A percentile compares a stretch with the other conserved stretches of the same genome.
Evolutionary conservation across 1,140 invertebrate genomes (phyloP).

Genomic region (Drosophila seguyi): DNA sequence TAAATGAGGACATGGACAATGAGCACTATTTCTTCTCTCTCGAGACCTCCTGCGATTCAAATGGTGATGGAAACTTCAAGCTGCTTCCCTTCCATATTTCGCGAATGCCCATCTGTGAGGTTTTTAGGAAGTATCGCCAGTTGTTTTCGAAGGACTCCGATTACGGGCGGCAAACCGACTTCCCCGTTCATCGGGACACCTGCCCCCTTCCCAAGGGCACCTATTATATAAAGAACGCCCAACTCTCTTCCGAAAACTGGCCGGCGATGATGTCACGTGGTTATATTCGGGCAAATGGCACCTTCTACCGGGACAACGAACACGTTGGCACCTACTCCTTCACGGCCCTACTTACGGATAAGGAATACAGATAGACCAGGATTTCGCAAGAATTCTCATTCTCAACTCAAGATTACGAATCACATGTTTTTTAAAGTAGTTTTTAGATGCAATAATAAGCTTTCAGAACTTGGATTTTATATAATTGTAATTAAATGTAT

Average conservation of each 20-base stretch:
- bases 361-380: not conserved
- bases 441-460: not conserved
- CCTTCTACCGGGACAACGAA: not conserved
- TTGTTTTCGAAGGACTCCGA: constrained; percentile 6
- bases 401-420: not conserved
- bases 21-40: constrained; percentile 3
- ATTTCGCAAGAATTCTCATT: not conserved
- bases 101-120: not conserved
- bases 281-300: not conserved
- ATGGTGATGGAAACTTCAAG: constrained; percentile 20
- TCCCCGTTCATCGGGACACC: constrained; percentile 11
- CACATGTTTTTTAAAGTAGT: not conserved
- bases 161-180: constrained; percentile 17
- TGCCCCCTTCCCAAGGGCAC: constrained; percentile 34
- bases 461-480: not conserved
- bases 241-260: constrained; percentile 17
- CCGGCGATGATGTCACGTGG: constrained; percentile 14
- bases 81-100: constrained; percentile 1
- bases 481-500: not conserved
- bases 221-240: constrained; percentile 33
- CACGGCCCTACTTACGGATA: not conserved
- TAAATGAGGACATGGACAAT: constrained; percentile 26
- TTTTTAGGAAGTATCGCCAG: not conserved
- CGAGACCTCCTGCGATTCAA: constrained; percentile 18
- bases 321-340: not conserved